phyloP scores from a whole-genome alignment of 2,888 invertebrate genomes.

The Mesorhabditis spiculigera region DNA sequence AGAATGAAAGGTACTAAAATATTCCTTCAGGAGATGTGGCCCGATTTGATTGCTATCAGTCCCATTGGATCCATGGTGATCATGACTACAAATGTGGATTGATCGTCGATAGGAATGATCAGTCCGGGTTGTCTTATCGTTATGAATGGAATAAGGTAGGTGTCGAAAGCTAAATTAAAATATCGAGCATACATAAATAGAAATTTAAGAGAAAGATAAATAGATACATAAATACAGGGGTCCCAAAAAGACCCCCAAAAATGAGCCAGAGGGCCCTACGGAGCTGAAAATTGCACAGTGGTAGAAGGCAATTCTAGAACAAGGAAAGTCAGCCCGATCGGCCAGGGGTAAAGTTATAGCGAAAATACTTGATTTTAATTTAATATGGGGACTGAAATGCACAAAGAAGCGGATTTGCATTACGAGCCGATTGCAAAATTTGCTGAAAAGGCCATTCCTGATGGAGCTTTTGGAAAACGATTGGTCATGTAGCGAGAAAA shows the following conservation, averaged over 20 bases:
- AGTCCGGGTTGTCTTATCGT: conserved; percentile 41
- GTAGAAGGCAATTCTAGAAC: background rate
- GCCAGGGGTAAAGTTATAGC: no score
- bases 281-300: background rate
- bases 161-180: no score
- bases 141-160: conserved; percentile 54
- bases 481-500: no score
- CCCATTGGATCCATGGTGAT: conserved; percentile 56
- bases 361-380: no score
- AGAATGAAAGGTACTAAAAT: background rate
- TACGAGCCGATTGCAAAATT: no score
- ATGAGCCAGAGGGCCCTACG: no score
- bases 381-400: no score
- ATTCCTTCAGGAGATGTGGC: conserved; percentile 42
- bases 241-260: no score
- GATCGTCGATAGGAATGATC: conserved; percentile 51
- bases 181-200: background rate
- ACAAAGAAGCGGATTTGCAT: no score
- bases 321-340: no score
- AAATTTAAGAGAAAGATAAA: background rate
- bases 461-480: no score
- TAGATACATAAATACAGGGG: background rate
- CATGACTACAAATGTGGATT: conserved; percentile 55
- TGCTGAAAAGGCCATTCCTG: no score
- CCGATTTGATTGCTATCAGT: conserved; percentile 54